Conservation (phyloP, 2,888 invertebrate species). For the Mesochorus sp. region DNA sequence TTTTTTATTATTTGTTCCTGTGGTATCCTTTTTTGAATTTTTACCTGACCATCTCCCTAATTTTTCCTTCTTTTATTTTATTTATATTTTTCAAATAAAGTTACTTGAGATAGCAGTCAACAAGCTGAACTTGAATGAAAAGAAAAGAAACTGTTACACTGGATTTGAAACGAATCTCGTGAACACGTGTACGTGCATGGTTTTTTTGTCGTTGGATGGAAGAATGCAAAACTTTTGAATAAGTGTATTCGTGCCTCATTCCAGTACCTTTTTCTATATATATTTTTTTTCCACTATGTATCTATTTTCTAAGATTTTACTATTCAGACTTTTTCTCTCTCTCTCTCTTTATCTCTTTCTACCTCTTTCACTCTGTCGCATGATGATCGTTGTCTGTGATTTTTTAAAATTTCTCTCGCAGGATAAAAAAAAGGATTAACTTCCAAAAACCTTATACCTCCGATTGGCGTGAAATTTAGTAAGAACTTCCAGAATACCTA, state of each 20-base stretch:
- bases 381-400: conserved; percentile 5
- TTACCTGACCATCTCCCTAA: too few relatives aligned
- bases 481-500: too few relatives aligned
- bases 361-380: neutral
- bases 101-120: conserved; percentile 13
- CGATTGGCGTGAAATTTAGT: conserved; percentile 1
- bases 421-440: too few relatives aligned
- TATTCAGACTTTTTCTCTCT: neutral
- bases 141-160: conserved; percentile 14
- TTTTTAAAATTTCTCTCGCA: neutral
- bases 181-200: neutral
- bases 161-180: conserved; percentile 1
- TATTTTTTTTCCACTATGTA: neutral
- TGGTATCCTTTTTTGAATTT: too few relatives aligned
- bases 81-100: too few relatives aligned
- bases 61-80: conserved; percentile 9
- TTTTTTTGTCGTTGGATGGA: neutral
- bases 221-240: conserved; percentile 30
- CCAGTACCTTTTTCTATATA: conserved; percentile 34
- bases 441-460: neutral
- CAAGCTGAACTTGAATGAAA: conserved; percentile 30
- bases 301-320: neutral
- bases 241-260: conserved; percentile 29
- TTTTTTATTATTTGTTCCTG: conserved; percentile 32
- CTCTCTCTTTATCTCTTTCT: neutral